These are phyloP conservation scores for Poecilia gillii DNA, from an alignment of 2,797 vertebrate genomes.

Conservation along the genomic window DNA sequence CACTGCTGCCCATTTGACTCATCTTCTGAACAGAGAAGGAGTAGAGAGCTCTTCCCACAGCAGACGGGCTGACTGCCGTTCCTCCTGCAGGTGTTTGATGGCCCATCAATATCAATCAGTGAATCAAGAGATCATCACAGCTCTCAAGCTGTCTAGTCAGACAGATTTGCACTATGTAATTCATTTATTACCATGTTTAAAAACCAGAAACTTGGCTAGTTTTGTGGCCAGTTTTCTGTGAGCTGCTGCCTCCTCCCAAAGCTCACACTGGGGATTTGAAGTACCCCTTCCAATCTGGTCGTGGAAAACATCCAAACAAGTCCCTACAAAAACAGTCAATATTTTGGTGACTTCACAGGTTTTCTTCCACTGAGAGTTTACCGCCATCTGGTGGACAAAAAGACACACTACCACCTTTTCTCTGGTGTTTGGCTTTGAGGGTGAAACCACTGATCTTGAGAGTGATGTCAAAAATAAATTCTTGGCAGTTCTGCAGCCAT, in stretches of 20 bases:
- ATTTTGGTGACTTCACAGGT: not conserved
- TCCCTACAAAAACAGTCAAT: constrained; percentile 49
- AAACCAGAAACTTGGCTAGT: constrained; percentile 58
- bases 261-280: constrained; percentile 52
- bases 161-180: not conserved
- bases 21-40: constrained; percentile 69
- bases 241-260: constrained; percentile 59
- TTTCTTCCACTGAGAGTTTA: not conserved
- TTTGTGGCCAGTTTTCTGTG: constrained; percentile 57
- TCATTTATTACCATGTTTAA: constrained; percentile 70
- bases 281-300: constrained; percentile 42
- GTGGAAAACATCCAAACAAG: constrained; percentile 61
- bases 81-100: constrained; percentile 46
- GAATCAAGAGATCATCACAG: not conserved
- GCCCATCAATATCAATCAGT: not conserved
- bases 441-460: constrained; percentile 59
- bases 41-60: constrained; percentile 75
- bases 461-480: constrained; percentile 67
- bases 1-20: constrained; percentile 32
- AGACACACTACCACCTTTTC: constrained; percentile 60
- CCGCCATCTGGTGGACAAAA: constrained; percentile 60
- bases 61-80: constrained; percentile 38
- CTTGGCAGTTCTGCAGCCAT: constrained; percentile 77
- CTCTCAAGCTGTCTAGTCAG: not conserved
- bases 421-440: constrained; percentile 18